Percentiles rank a stretch among this genome's conserved stretches.
Conservation (phyloP, 1,140 invertebrate genomes). For the Bombus waltoni region DNA sequence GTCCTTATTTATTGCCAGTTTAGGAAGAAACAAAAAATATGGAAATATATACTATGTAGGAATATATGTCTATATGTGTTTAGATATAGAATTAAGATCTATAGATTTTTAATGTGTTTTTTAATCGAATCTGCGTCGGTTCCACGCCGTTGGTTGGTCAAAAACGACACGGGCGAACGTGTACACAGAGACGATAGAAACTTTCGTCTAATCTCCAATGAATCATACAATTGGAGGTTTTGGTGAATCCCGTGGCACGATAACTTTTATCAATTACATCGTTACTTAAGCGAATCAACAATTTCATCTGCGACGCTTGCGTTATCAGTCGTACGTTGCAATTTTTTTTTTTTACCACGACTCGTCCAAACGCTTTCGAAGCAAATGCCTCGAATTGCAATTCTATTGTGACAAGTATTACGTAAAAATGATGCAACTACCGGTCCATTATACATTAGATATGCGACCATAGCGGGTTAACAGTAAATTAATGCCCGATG, state of each 20-base stretch:
- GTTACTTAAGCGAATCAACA: not conserved
- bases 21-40: no score
- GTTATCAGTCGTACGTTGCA: no score
- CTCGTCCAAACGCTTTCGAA: not conserved
- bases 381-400: not conserved
- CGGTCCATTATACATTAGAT: not conserved
- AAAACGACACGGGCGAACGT: not conserved
- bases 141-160: not conserved
- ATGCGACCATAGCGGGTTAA: not conserved
- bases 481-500: slow-evolving; percentile 34
- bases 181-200: not conserved
- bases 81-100: not conserved
- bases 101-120: no score
- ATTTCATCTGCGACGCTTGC: not conserved
- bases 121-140: not conserved
- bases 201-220: slow-evolving; percentile 54
- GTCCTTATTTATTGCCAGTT: not conserved
- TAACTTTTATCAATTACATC: slow-evolving; percentile 59
- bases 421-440: slow-evolving; percentile 3
- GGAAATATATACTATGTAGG: not conserved
- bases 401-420: slow-evolving; percentile 3
- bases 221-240: slow-evolving; percentile 49
- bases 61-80: not conserved
- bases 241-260: not conserved
- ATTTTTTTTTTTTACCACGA: not conserved